Conservation (phyloP, 2,888 invertebrate species). For the Sarcophaga rosellei region DNA sequence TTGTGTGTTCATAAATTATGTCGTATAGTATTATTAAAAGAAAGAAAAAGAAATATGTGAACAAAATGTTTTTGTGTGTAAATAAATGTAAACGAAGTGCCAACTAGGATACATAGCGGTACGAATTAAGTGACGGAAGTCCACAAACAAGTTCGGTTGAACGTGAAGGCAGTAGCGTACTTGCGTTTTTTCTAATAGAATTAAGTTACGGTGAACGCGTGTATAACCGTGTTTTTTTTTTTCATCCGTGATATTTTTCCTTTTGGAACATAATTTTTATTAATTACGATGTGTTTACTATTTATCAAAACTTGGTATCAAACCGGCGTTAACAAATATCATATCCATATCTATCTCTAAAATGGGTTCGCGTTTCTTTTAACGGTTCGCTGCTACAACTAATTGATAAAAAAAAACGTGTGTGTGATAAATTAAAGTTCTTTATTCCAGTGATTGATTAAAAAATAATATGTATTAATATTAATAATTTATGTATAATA, state of each 20-base stretch:
- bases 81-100: slow-evolving; percentile 54
- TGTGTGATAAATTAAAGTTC: no score
- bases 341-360: no score
- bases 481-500: no score
- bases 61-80: neutral
- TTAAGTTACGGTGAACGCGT: slow-evolving; percentile 4
- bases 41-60: slow-evolving; percentile 27
- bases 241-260: neutral
- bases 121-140: slow-evolving; percentile 48
- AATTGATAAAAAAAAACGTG: no score
- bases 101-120: slow-evolving; percentile 57
- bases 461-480: no score
- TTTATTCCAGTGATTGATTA: no score
- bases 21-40: slow-evolving; percentile 21
- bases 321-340: no score
- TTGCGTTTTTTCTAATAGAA: neutral
- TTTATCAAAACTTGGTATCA: no score
- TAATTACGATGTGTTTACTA: no score
- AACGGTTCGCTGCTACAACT: no score
- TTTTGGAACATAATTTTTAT: neutral
- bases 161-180: slow-evolving; percentile 36
- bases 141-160: slow-evolving; percentile 31
- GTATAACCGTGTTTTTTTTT: no score
- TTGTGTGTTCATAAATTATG: neutral
- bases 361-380: no score